Evolutionary conservation across 2,888 invertebrate species (phyloP).

Genomic region (Opisthograptis luteolata): DNA sequence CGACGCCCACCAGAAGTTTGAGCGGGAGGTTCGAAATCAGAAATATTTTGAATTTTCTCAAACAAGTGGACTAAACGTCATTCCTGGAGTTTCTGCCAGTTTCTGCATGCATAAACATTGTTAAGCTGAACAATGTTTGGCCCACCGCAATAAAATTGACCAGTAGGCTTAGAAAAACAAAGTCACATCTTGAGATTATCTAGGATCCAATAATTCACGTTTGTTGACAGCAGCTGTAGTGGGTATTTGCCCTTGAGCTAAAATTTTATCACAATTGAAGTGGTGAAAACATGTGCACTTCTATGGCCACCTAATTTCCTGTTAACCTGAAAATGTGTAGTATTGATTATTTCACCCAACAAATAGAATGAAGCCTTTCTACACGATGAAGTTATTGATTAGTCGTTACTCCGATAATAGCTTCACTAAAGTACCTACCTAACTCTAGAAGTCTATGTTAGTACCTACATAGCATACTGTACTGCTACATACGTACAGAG

Average conservation of each 20-base stretch:
- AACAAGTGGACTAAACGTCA: neutral
- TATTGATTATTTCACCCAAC: neutral
- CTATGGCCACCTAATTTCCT: neutral
- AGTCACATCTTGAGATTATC: too few species aligned
- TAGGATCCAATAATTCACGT: too few species aligned
- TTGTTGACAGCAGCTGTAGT: too few species aligned
- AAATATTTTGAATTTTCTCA: conserved; percentile 8
- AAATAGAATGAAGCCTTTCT: neutral
- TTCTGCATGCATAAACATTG: too few species aligned
- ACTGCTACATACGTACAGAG: too few species aligned
- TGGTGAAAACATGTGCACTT: conserved; percentile 4
- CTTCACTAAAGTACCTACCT: too few species aligned
- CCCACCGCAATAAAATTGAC: too few species aligned
- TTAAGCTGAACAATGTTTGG: too few species aligned
- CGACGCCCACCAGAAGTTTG: conserved; percentile 47
- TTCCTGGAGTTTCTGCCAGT: too few species aligned
- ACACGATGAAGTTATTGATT: neutral
- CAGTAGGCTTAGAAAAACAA: too few species aligned
- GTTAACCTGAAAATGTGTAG: neutral
- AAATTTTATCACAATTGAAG: conserved; percentile 18
- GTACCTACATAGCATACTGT: too few species aligned
- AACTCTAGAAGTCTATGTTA: too few species aligned
- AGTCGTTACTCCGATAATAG: neutral
- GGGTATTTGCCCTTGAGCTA: conserved; percentile 24
- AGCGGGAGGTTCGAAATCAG: conserved; percentile 56